Base-by-base conservation (phyloP, 2,888 invertebrate species). In the Lysandra coridon region DNA sequence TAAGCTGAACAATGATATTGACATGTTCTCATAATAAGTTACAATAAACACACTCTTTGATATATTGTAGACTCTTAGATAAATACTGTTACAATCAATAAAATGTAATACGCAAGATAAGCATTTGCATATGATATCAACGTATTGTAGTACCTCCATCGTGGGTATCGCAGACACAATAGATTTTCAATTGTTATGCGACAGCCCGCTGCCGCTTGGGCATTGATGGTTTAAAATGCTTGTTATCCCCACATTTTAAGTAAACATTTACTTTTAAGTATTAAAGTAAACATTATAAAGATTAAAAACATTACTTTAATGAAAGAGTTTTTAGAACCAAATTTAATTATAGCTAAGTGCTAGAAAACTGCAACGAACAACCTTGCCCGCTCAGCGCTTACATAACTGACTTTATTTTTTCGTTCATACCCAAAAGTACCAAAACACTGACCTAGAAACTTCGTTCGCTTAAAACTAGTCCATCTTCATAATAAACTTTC, bases 1-100 rank as follows among this genome's bases (percentile, higher is more conserved):
- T 80, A 79, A 80, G n/a, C 57, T 79, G 40, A 57, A 79, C 60
- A 79, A 44, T 44, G 62, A n/a, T 74, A 75, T 74, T 75, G 62
- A 49, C 60, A 62, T 60, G 44, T 79, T 44, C 62, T 75, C 23
- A 17, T 44, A 49, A 79, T 44, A 17, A 49, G 49, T 75, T 12
- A 57, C 4, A 57, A 76, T 30, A 76, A 53, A 76, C 37, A 62
- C 4, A 78, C 69, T 49, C 75, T 74, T 69, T 33, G 33, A 69
- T 5, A 69, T 69, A 37, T 69, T 69, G 33, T 33, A 69, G 69
- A 64, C 64, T 33, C 30, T n/a, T 23, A 6, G n/a, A 62, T 62
- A 12, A 49, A 49, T 49, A 49, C 49, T 49, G 2, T 49, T 49
- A 49, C 49, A 10, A 49, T 49, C 10, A 49, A 49, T 49, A 49